A percentile compares a stretch with the other conserved stretches of the same genome.
Evolutionary conservation across 64 coral and sea anemone genomes (phyloP).

Genomic region (Exaiptasia diaphana): DNA sequence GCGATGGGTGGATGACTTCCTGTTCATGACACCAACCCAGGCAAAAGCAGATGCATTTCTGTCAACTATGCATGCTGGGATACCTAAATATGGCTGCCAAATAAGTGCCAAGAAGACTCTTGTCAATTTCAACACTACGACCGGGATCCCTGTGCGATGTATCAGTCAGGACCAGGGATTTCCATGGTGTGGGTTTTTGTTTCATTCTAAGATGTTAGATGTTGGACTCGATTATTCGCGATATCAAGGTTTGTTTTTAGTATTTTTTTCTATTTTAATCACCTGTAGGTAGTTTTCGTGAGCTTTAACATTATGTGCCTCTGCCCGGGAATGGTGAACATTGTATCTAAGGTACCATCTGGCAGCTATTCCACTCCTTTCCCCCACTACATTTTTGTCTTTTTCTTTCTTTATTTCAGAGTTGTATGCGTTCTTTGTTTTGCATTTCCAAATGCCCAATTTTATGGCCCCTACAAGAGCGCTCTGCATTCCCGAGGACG

Average conservation of each 20-base stretch:
- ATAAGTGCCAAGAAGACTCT: slow-evolving; percentile 72
- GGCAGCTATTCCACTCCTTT: too few relatives aligned
- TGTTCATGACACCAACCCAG: slow-evolving; percentile 53
- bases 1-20: slow-evolving; percentile 87
- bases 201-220: slow-evolving; percentile 63
- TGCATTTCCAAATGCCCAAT: too few relatives aligned
- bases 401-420: not conserved
- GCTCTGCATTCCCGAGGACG: too few relatives aligned
- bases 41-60: slow-evolving; percentile 58
- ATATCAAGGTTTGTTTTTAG: slow-evolving; percentile 11
- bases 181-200: slow-evolving; percentile 77
- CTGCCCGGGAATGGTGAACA: not conserved
- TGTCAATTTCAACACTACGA: slow-evolving; percentile 63
- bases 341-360: not conserved
- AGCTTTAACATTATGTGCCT: not conserved
- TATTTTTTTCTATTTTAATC: not conserved
- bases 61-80: slow-evolving; percentile 58
- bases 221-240: slow-evolving; percentile 52
- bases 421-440: not conserved
- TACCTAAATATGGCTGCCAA: slow-evolving; percentile 81
- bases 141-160: slow-evolving; percentile 26
- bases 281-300: not conserved
- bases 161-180: slow-evolving; percentile 28
- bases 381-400: not conserved
- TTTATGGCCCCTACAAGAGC: too few relatives aligned